Evolutionary conservation across 2,888 invertebrate genomes (phyloP).

Genomic region (Nymphalis c-album): DNA sequence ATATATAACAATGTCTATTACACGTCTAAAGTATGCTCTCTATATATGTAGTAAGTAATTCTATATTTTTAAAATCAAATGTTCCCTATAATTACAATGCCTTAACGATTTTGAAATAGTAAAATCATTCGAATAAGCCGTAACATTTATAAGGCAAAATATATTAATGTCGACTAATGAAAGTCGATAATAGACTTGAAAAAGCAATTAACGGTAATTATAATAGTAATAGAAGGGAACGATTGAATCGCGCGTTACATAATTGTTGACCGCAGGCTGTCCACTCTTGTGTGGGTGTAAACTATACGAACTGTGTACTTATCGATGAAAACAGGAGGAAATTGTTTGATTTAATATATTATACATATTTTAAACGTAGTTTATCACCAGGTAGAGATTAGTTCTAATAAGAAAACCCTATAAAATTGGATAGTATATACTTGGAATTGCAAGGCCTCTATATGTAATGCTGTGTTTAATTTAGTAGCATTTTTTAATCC

Average conservation of each 20-base stretch:
- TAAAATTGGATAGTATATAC: too few species aligned
- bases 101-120: slow-evolving; percentile 1
- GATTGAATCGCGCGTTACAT: slow-evolving; percentile 23
- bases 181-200: slow-evolving; percentile 15
- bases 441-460: too few species aligned
- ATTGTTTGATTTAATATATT: too few species aligned
- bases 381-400: too few species aligned
- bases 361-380: too few species aligned
- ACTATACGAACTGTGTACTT: not conserved
- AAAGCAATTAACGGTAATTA: slow-evolving; percentile 22
- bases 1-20: too few species aligned
- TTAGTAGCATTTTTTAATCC: too few species aligned
- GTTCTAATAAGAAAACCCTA: too few species aligned
- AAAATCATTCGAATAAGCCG: slow-evolving; percentile 12
- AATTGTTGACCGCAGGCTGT: slow-evolving; percentile 19
- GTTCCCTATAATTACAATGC: not conserved
- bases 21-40: too few species aligned
- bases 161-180: slow-evolving; percentile 20
- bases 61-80: too few species aligned
- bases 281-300: not conserved
- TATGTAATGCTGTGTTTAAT: too few species aligned
- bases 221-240: slow-evolving; percentile 21
- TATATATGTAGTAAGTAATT: too few species aligned
- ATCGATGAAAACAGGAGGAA: not conserved
- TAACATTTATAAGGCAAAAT: slow-evolving; percentile 3